phyloP scores from a whole-genome alignment of 2,888 invertebrate species.

The Brachycybe producta region DNA sequence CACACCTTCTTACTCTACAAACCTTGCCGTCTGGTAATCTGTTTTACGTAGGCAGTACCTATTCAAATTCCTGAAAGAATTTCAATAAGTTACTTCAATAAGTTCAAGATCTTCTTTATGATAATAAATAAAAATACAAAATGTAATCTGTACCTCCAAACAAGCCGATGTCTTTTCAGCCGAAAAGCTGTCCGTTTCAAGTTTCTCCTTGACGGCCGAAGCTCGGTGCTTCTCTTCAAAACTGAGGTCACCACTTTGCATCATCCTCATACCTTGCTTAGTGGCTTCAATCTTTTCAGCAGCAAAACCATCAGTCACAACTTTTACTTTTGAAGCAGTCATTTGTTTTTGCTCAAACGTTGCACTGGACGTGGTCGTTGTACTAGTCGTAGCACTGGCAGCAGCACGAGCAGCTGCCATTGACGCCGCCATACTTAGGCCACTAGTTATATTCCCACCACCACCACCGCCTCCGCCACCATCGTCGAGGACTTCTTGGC shows the following conservation, averaged over 20 bases:
- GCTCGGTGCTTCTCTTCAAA: conserved; percentile 61
- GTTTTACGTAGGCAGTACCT: too few relatives aligned
- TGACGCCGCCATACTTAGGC: neutral
- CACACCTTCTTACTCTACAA: too few relatives aligned
- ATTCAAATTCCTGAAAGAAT: too few relatives aligned
- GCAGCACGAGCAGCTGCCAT: neutral
- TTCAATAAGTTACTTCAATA: too few relatives aligned
- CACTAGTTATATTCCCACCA: neutral
- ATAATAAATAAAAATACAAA: too few relatives aligned
- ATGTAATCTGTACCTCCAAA: conserved; percentile 29
- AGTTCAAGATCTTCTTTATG: too few relatives aligned
- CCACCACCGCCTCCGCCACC: neutral
- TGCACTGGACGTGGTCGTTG: conserved; percentile 30
- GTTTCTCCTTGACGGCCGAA: conserved; percentile 59
- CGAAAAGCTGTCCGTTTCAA: conserved; percentile 71
- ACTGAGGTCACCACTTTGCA: conserved; percentile 64
- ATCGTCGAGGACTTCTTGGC: too few relatives aligned
- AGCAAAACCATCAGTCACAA: conserved; percentile 53
- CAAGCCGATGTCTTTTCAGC: conserved; percentile 73
- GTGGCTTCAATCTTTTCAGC: conserved; percentile 62
- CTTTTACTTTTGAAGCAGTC: conserved; percentile 61
- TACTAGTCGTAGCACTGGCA: neutral
- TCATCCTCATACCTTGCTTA: conserved; percentile 53
- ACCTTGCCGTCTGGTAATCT: too few relatives aligned
- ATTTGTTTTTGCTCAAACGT: conserved; percentile 73